Base-by-base conservation (phyloP, 1,140 invertebrate species). In the Euura lappo region DNA sequence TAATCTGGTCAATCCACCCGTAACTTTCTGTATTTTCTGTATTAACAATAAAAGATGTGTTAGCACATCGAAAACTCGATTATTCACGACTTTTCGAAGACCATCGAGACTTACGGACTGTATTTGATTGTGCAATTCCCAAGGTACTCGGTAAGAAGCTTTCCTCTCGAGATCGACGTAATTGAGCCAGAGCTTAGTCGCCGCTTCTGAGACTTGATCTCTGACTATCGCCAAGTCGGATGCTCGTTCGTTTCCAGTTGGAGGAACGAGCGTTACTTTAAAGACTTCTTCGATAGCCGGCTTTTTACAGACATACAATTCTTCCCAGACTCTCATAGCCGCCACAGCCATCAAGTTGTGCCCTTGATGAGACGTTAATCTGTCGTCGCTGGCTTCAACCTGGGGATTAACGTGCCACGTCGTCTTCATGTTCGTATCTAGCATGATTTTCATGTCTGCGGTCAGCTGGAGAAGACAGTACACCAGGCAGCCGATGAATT, bases 391-490 rank as follows among this genome's bases (percentile, higher is more conserved):
- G 0, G 92, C 90, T 81, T 95, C 93, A 11, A 90, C 81, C 71
- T 93, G 90, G 0, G 94, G 93, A 87, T 95, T 96, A 0, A 97
- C 94, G 81, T 97, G 96, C 96, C 96, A 98, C 0, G 93, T 95
- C 4, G 96, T 97, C 71, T 92, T 92, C 82, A 93, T 92, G 75
- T 93, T 92, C 10, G 91, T 91, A 76, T 96, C 94, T 2, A 95
- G 85, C 81, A 93, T 93, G 65, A 96, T 95, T 82, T 94, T 95
- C 89, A 97, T 94, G 79, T 97, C 95, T 2, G 96, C 93, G 44
- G 96, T 98, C 3, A 99, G 84, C 87, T 98, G 97, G 7, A 99
- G 88, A n/a, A 99, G 88, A 85, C 98, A 98, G 84, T 98, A 98
- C 8, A 96, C 97, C 4, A 99, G 88, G 83, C 98, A 98, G 2